These are phyloP conservation scores for Oryzias dopingdopingensis DNA, from an alignment of 2,797 vertebrate species.

Conservation along the genomic window DNA sequence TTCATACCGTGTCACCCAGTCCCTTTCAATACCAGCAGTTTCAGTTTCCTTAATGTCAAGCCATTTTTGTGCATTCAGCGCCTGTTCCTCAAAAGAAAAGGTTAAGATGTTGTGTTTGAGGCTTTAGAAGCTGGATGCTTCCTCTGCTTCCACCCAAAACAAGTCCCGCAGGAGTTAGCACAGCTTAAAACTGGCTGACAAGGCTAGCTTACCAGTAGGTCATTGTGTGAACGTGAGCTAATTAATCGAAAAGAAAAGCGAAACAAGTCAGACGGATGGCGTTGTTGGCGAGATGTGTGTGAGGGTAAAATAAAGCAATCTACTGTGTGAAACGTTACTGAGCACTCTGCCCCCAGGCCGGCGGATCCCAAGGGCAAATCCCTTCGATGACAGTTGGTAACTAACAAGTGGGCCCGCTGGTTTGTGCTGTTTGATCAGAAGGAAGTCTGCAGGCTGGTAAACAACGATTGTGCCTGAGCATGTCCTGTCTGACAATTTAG, in stretches of 20 bases:
- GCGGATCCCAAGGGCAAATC: constrained; percentile 39
- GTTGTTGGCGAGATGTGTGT: constrained; percentile 19
- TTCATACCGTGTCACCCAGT: constrained; percentile 45
- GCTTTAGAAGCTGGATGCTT: constrained; percentile 56
- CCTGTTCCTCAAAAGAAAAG: constrained; percentile 73
- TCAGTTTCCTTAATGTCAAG: constrained; percentile 78
- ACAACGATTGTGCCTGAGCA: constrained; percentile 30
- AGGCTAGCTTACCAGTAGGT: constrained; percentile 69
- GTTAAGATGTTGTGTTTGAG: constrained; percentile 74
- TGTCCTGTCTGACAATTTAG: constrained; percentile 17
- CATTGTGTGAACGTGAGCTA: constrained; percentile 69
- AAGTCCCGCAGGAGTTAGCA: constrained; percentile 40
- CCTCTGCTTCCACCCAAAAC: constrained; percentile 37
- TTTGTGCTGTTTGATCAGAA: constrained; percentile 42
- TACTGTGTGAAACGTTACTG: constrained; percentile 49
- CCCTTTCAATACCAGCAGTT: constrained; percentile 59
- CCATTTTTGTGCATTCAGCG: constrained; percentile 79
- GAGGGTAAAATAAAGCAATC: constrained; percentile 11
- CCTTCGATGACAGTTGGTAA: constrained; percentile 44
- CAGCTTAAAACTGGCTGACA: constrained; percentile 68
- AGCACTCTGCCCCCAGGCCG: constrained; percentile 48
- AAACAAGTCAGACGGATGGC: constrained; percentile 32
- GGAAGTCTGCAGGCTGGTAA: constrained; percentile 33
- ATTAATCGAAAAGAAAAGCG: constrained; percentile 69
- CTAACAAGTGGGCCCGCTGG: constrained; percentile 50